phyloP scores from a whole-genome alignment of 2,797 vertebrate species.

The Galagoides demidoff region DNA sequence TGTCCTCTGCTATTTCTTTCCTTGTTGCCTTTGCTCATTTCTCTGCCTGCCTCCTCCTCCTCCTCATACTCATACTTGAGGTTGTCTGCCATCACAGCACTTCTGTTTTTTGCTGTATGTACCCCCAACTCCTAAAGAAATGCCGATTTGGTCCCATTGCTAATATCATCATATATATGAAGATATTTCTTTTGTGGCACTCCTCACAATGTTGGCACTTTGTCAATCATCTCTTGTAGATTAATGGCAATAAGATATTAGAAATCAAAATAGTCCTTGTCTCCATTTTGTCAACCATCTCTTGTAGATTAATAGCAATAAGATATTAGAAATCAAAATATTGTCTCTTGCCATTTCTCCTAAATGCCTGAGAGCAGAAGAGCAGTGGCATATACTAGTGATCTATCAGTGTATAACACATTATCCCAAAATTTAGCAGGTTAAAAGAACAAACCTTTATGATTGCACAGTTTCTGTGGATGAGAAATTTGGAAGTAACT shows the following conservation, averaged over 20 bases:
- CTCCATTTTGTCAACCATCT: not conserved
- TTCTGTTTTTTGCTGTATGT: not conserved
- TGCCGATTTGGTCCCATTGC: not conserved
- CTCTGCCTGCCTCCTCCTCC: not conserved
- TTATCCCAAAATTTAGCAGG: not conserved
- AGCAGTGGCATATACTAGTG: not conserved
- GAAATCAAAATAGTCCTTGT: not conserved
- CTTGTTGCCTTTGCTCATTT: not conserved
- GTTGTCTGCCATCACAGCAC: not conserved
- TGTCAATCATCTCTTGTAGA: constrained; percentile 21
- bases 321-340: not conserved
- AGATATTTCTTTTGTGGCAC: not conserved
- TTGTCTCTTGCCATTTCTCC: not conserved
- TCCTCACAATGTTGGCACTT: not conserved
- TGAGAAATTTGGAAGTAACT: not conserved
- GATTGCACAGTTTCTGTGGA: not conserved
- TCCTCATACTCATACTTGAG: not conserved
- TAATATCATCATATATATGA: not conserved
- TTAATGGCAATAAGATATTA: not conserved
- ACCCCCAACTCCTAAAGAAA: not conserved
- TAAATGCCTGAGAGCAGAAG: not conserved
- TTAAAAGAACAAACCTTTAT: not conserved
- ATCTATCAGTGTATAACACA: not conserved
- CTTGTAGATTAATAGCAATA: constrained; percentile 10
- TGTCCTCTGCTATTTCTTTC: not conserved